Evolutionary conservation across 2,797 vertebrate genomes (phyloP).

Genomic region (Eulemur coronatus): DNA sequence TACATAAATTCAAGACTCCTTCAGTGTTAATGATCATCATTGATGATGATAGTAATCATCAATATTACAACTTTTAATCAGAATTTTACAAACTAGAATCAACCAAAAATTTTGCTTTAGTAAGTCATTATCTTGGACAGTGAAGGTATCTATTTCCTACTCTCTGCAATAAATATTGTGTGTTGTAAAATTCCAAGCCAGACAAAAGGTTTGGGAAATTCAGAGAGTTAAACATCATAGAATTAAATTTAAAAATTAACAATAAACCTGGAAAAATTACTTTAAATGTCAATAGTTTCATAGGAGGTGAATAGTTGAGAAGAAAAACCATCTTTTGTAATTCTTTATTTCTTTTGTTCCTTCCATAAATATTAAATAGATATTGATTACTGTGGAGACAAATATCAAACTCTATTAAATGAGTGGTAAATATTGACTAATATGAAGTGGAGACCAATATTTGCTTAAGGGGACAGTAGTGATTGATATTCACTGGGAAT

Average conservation of each 20-base stretch:
- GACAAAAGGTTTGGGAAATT: background rate
- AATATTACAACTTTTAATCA: background rate
- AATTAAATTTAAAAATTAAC: background rate
- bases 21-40: background rate
- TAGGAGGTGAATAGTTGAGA: background rate
- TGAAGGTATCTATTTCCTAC: background rate
- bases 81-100: background rate
- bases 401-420: constrained; percentile 33
- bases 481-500: background rate
- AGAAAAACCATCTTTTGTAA: background rate
- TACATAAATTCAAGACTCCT: background rate
- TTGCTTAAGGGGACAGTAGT: background rate
- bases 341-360: background rate
- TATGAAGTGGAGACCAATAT: background rate
- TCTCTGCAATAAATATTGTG: background rate
- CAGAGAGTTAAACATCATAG: background rate
- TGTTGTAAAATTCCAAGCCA: background rate
- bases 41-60: background rate
- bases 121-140: background rate
- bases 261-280: background rate
- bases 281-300: background rate
- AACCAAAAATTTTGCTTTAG: background rate
- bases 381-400: constrained; percentile 25
- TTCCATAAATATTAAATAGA: constrained; percentile 34
- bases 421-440: constrained; percentile 21